Conservation (phyloP, 2,113 vertebrate species). For the Alces alces region DNA sequence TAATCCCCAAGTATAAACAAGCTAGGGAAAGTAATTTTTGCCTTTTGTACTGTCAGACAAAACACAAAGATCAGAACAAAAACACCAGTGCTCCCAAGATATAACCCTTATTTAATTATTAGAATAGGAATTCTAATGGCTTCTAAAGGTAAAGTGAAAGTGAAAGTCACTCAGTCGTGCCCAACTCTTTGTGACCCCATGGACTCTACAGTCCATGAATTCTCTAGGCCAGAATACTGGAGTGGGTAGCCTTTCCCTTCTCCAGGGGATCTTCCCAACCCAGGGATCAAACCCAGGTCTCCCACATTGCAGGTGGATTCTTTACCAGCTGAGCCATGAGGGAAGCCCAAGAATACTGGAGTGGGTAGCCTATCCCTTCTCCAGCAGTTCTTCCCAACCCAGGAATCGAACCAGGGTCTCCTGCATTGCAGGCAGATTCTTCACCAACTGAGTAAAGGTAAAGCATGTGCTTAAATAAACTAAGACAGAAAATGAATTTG, state of each 20-base stretch:
- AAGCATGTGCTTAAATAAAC: background rate
- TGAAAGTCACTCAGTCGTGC: background rate
- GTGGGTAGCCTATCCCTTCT: background rate
- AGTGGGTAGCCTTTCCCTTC: background rate
- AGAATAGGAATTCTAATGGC: background rate
- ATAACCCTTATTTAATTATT: background rate
- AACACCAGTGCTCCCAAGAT: background rate
- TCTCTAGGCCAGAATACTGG: background rate
- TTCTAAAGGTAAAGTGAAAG: background rate
- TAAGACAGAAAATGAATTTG: slow-evolving; percentile 5
- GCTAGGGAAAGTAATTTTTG: background rate
- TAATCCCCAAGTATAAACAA: background rate
- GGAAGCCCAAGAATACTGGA: background rate
- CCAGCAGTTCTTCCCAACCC: background rate
- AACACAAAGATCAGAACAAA: background rate
- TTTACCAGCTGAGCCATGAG: background rate
- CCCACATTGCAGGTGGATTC: background rate
- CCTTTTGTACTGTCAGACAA: background rate
- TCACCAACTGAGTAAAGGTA: background rate
- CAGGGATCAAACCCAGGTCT: background rate
- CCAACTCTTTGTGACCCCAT: background rate
- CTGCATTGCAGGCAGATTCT: background rate
- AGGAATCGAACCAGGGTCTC: background rate
- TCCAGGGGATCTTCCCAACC: background rate
- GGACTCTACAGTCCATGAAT: background rate